Evolutionary conservation across 2,888 invertebrate genomes (phyloP).

Genomic region (Calephelis perditalis): DNA sequence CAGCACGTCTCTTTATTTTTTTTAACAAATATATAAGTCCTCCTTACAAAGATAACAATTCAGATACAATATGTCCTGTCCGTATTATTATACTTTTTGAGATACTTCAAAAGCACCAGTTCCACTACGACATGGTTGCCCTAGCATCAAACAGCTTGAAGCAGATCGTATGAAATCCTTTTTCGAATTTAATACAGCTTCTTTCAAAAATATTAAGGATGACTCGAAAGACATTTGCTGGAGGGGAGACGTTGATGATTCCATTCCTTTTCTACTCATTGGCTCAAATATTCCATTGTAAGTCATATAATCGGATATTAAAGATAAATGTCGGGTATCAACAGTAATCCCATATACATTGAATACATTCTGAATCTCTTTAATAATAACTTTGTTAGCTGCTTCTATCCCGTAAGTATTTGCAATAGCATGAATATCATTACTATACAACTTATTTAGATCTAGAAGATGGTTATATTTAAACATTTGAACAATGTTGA

Average conservation of each 20-base stretch:
- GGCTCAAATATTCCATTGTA: constrained; percentile 93
- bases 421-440: constrained; percentile 95
- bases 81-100: no score
- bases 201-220: constrained; percentile 89
- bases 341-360: constrained; percentile 98
- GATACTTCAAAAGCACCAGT: constrained; percentile 84
- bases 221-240: constrained; percentile 99
- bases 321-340: constrained; percentile 93
- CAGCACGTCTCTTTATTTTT: no score
- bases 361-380: constrained; percentile 97
- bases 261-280: constrained; percentile 94
- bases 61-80: no score
- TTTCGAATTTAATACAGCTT: constrained; percentile 84
- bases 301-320: constrained; percentile 99
- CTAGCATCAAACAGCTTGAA: constrained; percentile 91
- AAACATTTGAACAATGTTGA: constrained; percentile 94
- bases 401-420: constrained; percentile 97
- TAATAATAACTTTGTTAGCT: constrained; percentile 92
- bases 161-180: constrained; percentile 88
- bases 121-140: constrained; percentile 88
- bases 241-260: constrained; percentile 92
- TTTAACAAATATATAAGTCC: no score
- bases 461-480: constrained; percentile 88
- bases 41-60: no score
- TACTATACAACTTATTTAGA: constrained; percentile 90